Conservation (phyloP, 2,797 vertebrate genomes). For the Silurus aristotelis region DNA sequence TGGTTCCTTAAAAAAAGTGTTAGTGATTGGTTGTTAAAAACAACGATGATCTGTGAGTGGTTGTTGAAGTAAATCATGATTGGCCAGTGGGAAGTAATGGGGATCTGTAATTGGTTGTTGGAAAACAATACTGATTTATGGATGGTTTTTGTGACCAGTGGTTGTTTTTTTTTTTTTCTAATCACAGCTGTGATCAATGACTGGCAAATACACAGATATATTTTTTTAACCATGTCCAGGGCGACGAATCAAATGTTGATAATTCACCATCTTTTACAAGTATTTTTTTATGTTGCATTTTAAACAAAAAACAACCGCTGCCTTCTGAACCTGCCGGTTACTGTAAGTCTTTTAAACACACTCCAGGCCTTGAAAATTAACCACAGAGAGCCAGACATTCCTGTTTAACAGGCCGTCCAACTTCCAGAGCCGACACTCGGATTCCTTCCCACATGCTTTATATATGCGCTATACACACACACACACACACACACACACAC, state of each 20-base stretch:
- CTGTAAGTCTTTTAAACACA: slow-evolving; percentile 41
- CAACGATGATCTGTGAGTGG: no score
- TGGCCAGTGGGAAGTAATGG: no score
- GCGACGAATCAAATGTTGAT: not conserved
- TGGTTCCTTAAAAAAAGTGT: no score
- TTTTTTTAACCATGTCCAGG: not conserved
- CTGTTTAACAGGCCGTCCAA: slow-evolving; percentile 42
- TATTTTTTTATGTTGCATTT: not conserved
- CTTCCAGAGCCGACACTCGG: slow-evolving; percentile 17
- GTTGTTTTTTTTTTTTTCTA: no score
- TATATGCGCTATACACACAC: slow-evolving; percentile 2
- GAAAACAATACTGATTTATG: no score
- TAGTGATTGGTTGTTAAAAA: no score
- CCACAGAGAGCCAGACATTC: slow-evolving; percentile 50
- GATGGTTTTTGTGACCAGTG: no score
- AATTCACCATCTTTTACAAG: not conserved
- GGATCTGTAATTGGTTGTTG: no score
- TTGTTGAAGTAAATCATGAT: no score
- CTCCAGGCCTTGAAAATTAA: slow-evolving; percentile 40
- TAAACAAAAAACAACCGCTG: slow-evolving; percentile 46
- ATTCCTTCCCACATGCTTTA: slow-evolving; percentile 33
- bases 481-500: not conserved
- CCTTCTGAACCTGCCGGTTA: slow-evolving; percentile 29
- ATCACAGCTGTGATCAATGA: no score
- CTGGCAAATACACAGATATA: no score